Base-by-base conservation (phyloP, 2,888 invertebrate species). In the Melangyna quadrimaculata region DNA sequence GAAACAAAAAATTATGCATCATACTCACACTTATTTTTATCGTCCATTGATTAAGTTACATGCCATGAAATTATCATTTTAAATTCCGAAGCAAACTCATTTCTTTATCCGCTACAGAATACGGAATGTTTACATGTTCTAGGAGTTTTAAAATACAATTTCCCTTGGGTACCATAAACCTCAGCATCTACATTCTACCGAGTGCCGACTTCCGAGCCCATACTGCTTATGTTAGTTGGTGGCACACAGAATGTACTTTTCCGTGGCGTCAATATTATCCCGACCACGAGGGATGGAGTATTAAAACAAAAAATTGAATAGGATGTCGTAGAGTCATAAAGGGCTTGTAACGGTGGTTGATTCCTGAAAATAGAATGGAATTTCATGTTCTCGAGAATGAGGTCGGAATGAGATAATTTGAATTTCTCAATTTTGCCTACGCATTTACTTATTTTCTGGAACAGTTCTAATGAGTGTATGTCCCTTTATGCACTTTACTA, bases 21-120 rank as follows among this genome's bases (percentile, higher is more conserved):
- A 59, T 59, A 51, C 69, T 80, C 84, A 29, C 17, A 55, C 55
- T 55, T 55, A 71, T 74, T 55, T 40, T 75, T 67, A 51, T 75
- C 45, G 53, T 40, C 80, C 80, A 84, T 86, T 86, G 80, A 86
- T 81, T 86, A 86, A 86, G 84, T 81, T 86, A 86, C 84, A 80
- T 72, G 53, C 80, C 84, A 86, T 86, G 84, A 86, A 86, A 86
- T 86, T 86, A 86, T 80, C 84, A 81, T 80, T 86, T 80, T 67
- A 86, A 86, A 86, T 86, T 86, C 77, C 71, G 37, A 35, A 37
- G 71, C 57, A 72, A 57, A 71, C 55, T 78, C 27, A 45, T 73
- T 63, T 45, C 12, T 53, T 61, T 69, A 59, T 79, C 61, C 29
- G 45, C 65, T 70, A 19, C 59, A 74, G 69, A 61, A 67, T 72